Evolutionary conservation across 2,113 vertebrate species (phyloP).

Genomic region (Spizaetus ornatus): DNA sequence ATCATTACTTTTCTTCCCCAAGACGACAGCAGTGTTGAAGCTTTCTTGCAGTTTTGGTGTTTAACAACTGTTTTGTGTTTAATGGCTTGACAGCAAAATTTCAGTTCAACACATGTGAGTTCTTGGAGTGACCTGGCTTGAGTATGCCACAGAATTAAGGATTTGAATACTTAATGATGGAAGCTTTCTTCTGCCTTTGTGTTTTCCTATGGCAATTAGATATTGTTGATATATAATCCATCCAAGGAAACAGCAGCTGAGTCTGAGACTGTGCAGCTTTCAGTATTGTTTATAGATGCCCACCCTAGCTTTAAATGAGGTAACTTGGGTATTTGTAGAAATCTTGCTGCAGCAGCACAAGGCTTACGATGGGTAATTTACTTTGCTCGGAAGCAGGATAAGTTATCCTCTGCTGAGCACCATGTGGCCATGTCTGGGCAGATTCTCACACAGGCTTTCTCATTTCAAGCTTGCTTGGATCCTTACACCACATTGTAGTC

Average conservation of each 20-base stretch:
- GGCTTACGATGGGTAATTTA: background rate
- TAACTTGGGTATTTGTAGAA: background rate
- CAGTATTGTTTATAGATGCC: background rate
- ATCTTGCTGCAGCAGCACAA: background rate
- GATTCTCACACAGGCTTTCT: background rate
- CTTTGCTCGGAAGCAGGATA: background rate
- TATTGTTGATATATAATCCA: background rate
- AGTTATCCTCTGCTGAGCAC: background rate
- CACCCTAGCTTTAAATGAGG: background rate
- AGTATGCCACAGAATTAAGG: background rate
- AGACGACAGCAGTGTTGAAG: background rate
- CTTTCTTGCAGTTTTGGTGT: background rate
- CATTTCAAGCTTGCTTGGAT: background rate
- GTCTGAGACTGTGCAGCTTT: background rate
- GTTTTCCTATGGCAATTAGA: background rate
- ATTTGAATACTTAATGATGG: background rate
- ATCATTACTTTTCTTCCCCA: background rate
- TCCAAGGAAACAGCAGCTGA: background rate
- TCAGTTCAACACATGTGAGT: background rate
- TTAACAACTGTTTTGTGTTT: background rate
- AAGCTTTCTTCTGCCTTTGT: background rate
- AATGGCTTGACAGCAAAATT: background rate
- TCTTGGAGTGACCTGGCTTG: background rate
- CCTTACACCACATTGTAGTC: background rate
- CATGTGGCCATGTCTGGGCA: background rate